Evolutionary conservation across 2,113 vertebrate genomes (phyloP).

Genomic region (Bothrops jararaca): DNA sequence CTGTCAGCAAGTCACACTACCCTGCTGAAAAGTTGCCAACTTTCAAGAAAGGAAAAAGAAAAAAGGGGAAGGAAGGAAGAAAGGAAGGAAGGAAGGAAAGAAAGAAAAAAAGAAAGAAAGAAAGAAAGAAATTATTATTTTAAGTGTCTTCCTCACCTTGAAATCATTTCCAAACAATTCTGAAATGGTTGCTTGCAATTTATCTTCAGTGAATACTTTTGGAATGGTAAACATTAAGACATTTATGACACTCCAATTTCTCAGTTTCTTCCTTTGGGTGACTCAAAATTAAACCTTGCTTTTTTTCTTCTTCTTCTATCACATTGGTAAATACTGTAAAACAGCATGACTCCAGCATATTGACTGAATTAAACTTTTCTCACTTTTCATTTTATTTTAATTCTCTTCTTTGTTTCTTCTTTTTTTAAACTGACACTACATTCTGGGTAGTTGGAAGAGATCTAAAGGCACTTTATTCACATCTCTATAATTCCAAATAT

Average conservation of each 20-base stretch:
- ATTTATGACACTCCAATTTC: background rate
- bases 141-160: background rate
- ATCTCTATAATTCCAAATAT: background rate
- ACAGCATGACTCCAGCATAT: background rate
- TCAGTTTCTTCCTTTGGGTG: background rate
- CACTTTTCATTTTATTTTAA: background rate
- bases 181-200: background rate
- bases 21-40: background rate
- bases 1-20: background rate
- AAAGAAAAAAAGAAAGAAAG: too few species aligned
- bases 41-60: background rate
- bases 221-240: background rate
- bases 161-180: background rate
- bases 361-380: background rate
- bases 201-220: background rate
- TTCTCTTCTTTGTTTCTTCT: background rate
- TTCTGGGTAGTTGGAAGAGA: background rate
- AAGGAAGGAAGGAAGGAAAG: background rate
- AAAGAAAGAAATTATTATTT: background rate
- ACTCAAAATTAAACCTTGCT: background rate
- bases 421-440: background rate
- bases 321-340: background rate
- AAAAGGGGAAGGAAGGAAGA: background rate
- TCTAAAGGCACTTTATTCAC: background rate
- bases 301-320: background rate